Evolutionary conservation across 2,113 vertebrate species (phyloP), one percentile per base, ranked within the genome.

Genomic region (Clarias macrocephalus): DNA sequence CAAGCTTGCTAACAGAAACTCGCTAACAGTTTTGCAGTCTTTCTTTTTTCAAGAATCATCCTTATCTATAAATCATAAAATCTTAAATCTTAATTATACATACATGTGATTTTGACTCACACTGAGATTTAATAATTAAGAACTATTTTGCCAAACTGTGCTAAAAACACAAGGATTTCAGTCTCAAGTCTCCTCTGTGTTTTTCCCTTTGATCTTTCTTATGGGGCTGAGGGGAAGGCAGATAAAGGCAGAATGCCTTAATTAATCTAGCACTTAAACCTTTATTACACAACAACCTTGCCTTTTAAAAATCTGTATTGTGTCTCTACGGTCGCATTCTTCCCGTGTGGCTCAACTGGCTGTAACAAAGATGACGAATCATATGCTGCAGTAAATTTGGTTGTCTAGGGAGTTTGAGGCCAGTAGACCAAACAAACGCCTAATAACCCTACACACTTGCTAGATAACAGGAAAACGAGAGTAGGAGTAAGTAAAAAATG

Each of bases 341-440:
- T 59, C 10, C 52, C 68, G 33, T 28, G n/a, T n/a, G 5, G 15
- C 42, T 68, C 75, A n/a, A 70, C 33, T 68, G 63, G 21, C 37
- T 86, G 52, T 57, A 59, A 70, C 10, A n/a, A 80, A 33, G n/a
- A 9, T n/a, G 75, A 30, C 19, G 18, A 33, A 16, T 56, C 30
- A 15, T 72, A 80, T 7, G 52, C 60, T 56, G 42, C 56, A n/a
- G 18, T 30, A 37, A 13, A n/a, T 21, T 37, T 70, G 52, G 80
- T 56, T 70, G 76, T n/a, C 28, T 86, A 57, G 65, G 85, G 65
- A 80, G 54, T 80, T 86, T 54, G 56, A 70, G 65, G 25, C n/a
- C 18, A 28, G 33, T 37, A 81, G 77, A 86, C 63, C 3, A 72
- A 86, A 81, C 77, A 60, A 72, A 60, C 60, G 15, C 60, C 21